A percentile compares a stretch with the other conserved stretches of the same genome.
Evolutionary conservation across 2,888 invertebrate genomes (phyloP).

Genomic region (Diplazon laetatorius): DNA sequence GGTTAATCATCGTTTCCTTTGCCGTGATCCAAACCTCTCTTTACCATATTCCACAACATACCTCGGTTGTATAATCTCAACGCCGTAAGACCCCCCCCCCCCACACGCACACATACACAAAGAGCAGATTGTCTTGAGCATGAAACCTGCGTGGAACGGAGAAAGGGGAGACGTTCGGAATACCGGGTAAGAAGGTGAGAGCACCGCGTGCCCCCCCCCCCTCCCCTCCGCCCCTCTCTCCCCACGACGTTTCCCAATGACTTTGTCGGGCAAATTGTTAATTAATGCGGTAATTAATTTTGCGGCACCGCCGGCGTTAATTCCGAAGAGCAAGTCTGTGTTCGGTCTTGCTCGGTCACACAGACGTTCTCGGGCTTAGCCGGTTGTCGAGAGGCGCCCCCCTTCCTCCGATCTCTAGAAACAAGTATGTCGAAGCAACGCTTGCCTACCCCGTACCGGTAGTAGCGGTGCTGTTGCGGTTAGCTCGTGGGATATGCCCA

Average conservation of each 20-base stretch:
- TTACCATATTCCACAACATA: not conserved
- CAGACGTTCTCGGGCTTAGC: slow-evolving; percentile 27
- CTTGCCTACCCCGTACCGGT: not conserved
- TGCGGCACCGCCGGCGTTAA: slow-evolving; percentile 66
- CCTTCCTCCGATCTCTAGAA: slow-evolving; percentile 56
- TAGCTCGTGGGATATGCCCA: slow-evolving; percentile 6
- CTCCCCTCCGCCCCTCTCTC: slow-evolving; percentile 12
- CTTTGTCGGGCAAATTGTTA: slow-evolving; percentile 75
- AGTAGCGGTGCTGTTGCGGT: slow-evolving; percentile 28
- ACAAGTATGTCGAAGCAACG: slow-evolving; percentile 32
- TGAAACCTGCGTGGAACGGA: slow-evolving; percentile 23
- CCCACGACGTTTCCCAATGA: slow-evolving; percentile 68
- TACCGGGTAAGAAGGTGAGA: too few species aligned
- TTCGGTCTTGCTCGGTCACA: slow-evolving; percentile 4
- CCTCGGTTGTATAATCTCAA: not conserved
- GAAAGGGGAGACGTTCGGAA: not conserved
- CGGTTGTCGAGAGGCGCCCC: slow-evolving; percentile 48
- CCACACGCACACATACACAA: too few species aligned
- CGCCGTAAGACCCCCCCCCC: too few species aligned
- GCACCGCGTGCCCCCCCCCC: too few species aligned
- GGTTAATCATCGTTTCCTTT: slow-evolving; percentile 43
- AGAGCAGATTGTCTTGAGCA: slow-evolving; percentile 62
- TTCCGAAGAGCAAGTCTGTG: slow-evolving; percentile 52
- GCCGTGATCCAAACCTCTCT: not conserved
- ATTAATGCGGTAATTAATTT: slow-evolving; percentile 78